phyloP scores from a whole-genome alignment of 2,797 vertebrate genomes.

The Tapirus indicus region DNA sequence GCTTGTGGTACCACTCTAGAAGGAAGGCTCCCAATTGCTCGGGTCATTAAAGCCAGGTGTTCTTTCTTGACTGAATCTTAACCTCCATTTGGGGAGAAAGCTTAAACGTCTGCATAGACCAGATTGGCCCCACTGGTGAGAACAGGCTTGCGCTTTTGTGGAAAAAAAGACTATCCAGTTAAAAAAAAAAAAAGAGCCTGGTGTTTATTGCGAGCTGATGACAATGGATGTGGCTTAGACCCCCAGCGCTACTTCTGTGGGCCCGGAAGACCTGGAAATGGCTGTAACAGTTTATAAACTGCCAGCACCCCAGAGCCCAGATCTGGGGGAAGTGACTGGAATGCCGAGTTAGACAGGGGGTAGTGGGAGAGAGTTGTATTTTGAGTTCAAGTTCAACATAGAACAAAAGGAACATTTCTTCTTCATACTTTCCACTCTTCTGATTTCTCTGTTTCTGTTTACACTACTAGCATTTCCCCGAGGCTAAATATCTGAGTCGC shows the following conservation, averaged over 20 bases:
- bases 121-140: neutral
- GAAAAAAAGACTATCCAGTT: neutral
- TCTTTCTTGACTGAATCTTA: slow-evolving; percentile 31
- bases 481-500: neutral
- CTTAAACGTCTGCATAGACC: neutral
- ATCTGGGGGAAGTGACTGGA: neutral
- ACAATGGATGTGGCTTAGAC: neutral
- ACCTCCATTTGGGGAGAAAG: neutral
- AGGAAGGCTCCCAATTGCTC: neutral
- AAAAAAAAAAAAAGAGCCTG: neutral
- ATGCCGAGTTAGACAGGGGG: neutral
- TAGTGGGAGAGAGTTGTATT: neutral
- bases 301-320: neutral
- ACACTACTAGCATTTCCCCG: neutral
- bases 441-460: slow-evolving; percentile 47
- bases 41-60: slow-evolving; percentile 26
- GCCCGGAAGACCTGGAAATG: neutral
- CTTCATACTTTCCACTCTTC: neutral
- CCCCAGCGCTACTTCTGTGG: neutral
- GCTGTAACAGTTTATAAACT: neutral
- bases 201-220: slow-evolving; percentile 6
- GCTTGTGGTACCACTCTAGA: neutral
- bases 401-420: neutral
- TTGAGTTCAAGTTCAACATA: neutral
- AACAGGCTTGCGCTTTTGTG: neutral